Evolutionary conservation across 2,888 invertebrate species (phyloP).

Genomic region (Macrosoma leucophasiata): DNA sequence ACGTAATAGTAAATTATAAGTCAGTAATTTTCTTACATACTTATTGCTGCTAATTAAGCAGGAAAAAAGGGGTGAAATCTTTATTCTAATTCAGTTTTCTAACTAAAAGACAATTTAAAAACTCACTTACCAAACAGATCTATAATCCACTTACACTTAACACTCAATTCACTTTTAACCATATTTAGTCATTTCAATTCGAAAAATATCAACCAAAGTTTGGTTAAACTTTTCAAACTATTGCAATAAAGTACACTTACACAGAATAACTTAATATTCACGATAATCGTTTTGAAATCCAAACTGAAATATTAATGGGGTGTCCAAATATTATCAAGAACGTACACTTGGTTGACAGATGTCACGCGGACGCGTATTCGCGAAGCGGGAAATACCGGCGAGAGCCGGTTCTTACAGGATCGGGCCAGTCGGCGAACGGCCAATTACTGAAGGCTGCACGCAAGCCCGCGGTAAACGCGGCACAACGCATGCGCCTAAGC

Average conservation of each 20-base stretch:
- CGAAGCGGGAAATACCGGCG: conserved; percentile 28
- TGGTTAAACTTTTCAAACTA: conserved; percentile 15
- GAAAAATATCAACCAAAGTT: conserved; percentile 13
- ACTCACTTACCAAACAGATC: conserved; percentile 13
- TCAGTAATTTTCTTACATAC: too few relatives aligned
- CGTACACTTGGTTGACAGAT: conserved; percentile 29
- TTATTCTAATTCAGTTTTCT: too few relatives aligned
- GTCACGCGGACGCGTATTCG: conserved; percentile 31
- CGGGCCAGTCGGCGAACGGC: conserved; percentile 47
- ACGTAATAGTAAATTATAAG: too few relatives aligned
- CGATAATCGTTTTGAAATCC: conserved; percentile 7
- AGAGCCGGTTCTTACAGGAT: conserved; percentile 31
- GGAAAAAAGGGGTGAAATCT: too few relatives aligned
- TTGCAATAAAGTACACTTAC: conserved; percentile 16
- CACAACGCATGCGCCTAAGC: conserved; percentile 55
- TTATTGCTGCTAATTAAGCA: too few relatives aligned
- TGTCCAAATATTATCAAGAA: conserved; percentile 30
- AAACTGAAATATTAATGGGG: conserved; percentile 21
- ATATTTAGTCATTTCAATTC: conserved; percentile 12
- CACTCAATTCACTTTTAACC: conserved; percentile 15
- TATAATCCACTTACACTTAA: conserved; percentile 23
- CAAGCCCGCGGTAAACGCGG: conserved; percentile 42
- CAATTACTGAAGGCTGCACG: conserved; percentile 62
- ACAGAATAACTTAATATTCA: conserved; percentile 1
- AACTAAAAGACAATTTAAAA: not conserved